Evolutionary conservation across 2,888 invertebrate genomes (phyloP).

Genomic region (Temnothorax unifasciatus): DNA sequence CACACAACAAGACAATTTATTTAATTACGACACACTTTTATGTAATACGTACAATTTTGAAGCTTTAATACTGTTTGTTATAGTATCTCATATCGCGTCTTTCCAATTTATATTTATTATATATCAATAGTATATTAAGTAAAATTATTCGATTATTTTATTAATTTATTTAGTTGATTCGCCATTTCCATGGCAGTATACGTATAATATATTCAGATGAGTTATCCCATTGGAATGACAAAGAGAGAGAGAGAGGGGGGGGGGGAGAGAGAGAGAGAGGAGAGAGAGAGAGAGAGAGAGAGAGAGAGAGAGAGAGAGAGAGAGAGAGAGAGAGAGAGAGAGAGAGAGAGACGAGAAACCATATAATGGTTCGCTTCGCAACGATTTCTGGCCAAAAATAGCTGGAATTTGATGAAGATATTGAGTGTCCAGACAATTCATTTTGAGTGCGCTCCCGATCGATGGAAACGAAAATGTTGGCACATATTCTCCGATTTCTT

Average conservation of each 20-base stretch:
- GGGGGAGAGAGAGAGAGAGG: too few relatives aligned
- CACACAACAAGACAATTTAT: not conserved
- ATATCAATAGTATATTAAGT: slow-evolving; percentile 11
- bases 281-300: not conserved
- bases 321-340: not conserved
- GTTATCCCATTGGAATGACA: slow-evolving; percentile 14
- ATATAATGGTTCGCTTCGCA: slow-evolving; percentile 36
- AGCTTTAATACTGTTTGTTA: slow-evolving; percentile 4
- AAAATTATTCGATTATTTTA: slow-evolving; percentile 31
- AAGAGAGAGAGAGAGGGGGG: not conserved
- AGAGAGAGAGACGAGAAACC: not conserved
- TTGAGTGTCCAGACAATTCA: slow-evolving; percentile 35
- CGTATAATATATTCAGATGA: not conserved
- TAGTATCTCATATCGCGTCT: not conserved
- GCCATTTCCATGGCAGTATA: slow-evolving; percentile 11
- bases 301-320: not conserved
- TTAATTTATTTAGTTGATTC: slow-evolving; percentile 26
- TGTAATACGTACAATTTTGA: not conserved
- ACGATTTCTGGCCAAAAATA: slow-evolving; percentile 41
- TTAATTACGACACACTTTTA: not conserved
- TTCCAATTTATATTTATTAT: slow-evolving; percentile 22
- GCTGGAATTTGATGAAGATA: slow-evolving; percentile 44
- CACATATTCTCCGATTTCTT: slow-evolving; percentile 23
- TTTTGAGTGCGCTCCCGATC: slow-evolving; percentile 36
- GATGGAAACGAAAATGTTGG: slow-evolving; percentile 22